Evolutionary conservation across 2,888 invertebrate genomes (phyloP).

Genomic region (Neoascia interrupta): DNA sequence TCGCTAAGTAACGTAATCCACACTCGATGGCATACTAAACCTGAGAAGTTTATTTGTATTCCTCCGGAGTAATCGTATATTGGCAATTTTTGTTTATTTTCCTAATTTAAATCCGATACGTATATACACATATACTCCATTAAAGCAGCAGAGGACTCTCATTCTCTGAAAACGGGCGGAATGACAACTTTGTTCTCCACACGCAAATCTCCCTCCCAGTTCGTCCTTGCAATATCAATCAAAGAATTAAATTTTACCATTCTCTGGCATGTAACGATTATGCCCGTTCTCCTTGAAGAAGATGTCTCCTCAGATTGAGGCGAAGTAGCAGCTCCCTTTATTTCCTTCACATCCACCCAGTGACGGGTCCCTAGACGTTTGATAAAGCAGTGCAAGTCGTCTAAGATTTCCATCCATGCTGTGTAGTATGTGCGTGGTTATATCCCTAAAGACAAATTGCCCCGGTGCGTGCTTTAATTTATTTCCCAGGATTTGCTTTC

Average conservation of each 20-base stretch:
- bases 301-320: slow-evolving; percentile 28
- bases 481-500: slow-evolving; percentile 55
- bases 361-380: slow-evolving; percentile 15
- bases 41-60: slow-evolving; percentile 66
- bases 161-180: background rate
- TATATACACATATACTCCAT: slow-evolving; percentile 60
- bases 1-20: slow-evolving; percentile 61
- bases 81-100: slow-evolving; percentile 66
- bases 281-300: slow-evolving; percentile 19
- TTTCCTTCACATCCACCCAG: background rate
- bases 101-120: slow-evolving; percentile 64
- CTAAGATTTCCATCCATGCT: slow-evolving; percentile 13
- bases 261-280: slow-evolving; percentile 19
- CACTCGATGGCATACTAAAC: slow-evolving; percentile 58
- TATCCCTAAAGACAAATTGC: slow-evolving; percentile 64
- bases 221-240: slow-evolving; percentile 60
- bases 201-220: slow-evolving; percentile 1
- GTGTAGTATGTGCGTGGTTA: slow-evolving; percentile 19
- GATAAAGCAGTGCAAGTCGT: slow-evolving; percentile 55
- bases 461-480: slow-evolving; percentile 67
- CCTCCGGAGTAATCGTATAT: slow-evolving; percentile 54
- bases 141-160: slow-evolving; percentile 32
- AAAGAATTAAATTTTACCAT: slow-evolving; percentile 60
- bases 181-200: background rate
- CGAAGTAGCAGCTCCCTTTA: slow-evolving; percentile 6